Evolutionary conservation across 2,113 vertebrate species (phyloP).

Genomic region (Sebastes fasciatus): DNA sequence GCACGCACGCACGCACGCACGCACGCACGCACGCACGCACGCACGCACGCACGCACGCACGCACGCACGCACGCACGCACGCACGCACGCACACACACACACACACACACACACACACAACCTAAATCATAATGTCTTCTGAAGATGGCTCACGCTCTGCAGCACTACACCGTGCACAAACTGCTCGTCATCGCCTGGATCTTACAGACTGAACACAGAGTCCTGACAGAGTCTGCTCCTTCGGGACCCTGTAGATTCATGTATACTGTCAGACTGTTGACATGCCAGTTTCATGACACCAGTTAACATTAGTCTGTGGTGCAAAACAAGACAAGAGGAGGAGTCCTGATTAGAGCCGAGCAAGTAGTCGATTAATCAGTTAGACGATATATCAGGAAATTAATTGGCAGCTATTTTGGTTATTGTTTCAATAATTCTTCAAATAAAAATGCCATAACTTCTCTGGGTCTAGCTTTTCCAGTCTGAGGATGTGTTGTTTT

Average conservation of each 20-base stretch:
- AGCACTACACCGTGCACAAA: constrained; percentile 1
- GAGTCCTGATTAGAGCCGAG: neutral
- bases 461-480: neutral
- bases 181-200: neutral
- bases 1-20: constrained; percentile 5
- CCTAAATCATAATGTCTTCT: constrained; percentile 26
- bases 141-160: constrained; percentile 8
- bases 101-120: constrained; percentile 12
- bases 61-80: no score
- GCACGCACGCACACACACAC: neutral
- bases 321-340: neutral
- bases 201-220: constrained; percentile 2
- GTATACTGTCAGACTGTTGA: constrained; percentile 40
- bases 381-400: no score
- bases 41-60: no score
- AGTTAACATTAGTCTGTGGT: constrained; percentile 25
- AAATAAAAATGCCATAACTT: neutral
- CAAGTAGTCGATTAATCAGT: neutral
- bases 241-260: constrained; percentile 15
- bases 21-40: no score
- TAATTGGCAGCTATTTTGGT: neutral
- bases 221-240: constrained; percentile 32
- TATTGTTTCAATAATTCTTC: neutral
- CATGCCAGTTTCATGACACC: constrained; percentile 7
- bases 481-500: neutral